phyloP scores from a whole-genome alignment of 2,797 vertebrate genomes.

The Geotria australis region DNA sequence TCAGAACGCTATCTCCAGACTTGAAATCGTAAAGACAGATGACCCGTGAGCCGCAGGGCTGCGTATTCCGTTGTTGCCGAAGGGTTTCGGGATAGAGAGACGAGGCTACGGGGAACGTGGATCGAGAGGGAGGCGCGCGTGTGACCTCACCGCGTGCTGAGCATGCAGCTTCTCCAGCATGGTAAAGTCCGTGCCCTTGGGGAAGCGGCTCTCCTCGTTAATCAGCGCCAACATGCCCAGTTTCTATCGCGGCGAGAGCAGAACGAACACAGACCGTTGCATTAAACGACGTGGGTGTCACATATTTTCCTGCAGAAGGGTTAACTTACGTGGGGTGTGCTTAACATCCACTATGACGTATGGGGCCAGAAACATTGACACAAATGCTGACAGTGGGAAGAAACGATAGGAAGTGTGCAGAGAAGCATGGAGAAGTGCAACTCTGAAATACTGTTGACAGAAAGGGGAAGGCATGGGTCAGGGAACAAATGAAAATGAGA shows the following conservation, averaged over 20 bases:
- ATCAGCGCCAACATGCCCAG: constrained; percentile 61
- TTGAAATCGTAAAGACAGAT: too few relatives aligned
- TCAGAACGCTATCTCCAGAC: too few relatives aligned
- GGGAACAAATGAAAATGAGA: too few relatives aligned
- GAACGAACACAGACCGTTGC: neutral
- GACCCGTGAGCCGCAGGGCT: too few relatives aligned
- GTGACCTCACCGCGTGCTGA: constrained; percentile 37
- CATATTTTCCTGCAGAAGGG: too few relatives aligned
- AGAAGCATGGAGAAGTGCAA: constrained; percentile 3
- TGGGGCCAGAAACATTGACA: too few relatives aligned
- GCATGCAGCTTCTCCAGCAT: constrained; percentile 63
- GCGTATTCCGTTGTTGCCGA: too few relatives aligned
- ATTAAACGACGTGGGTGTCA: too few relatives aligned
- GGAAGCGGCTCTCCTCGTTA: constrained; percentile 70
- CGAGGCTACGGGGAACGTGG: neutral
- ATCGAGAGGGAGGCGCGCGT: neutral
- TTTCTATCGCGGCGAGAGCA: constrained; percentile 19
- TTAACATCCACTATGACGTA: too few relatives aligned
- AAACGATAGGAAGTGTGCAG: constrained; percentile 7
- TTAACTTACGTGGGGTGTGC: too few relatives aligned
- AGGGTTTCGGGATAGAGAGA: neutral
- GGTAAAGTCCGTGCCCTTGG: constrained; percentile 69
- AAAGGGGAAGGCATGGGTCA: too few relatives aligned
- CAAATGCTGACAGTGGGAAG: neutral
- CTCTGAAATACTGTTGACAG: too few relatives aligned